Evolutionary conservation across 2,113 vertebrate genomes (phyloP), one percentile per base, ranked within the genome.

Genomic region (Agelaius phoeniceus): DNA sequence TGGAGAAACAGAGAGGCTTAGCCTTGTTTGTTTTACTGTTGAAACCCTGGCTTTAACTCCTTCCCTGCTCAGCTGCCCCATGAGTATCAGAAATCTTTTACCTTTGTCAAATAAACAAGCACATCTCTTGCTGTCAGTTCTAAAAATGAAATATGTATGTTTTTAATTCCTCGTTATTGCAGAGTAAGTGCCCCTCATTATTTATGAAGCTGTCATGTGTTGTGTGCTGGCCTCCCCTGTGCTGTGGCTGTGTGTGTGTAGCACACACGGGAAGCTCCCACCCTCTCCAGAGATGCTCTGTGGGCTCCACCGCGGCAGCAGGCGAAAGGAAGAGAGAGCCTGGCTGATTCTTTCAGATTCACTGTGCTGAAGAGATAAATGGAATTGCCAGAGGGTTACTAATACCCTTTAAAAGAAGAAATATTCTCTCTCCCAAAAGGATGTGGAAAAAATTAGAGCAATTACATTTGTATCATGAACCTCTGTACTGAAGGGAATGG

Each of bases 301-400:
- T 30, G 89, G 74, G 62, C 52, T 89, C 78, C 0, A 0, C 3
- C 0, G 63, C n/a, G 54, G 65, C 39, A 17, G 75, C 5, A 41
- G 72, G 84, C 82, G 75, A 89, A 63, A 83, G 79, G 61, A 69
- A 66, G 74, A 90, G 76, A 0, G 2, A 94, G 76, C 28, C 27
- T 2, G 11, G 61, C 72, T 92, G 78, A 66, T 86, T n/a, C 88
- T 51, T 87, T 90, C 83, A 85, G 82, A 95, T 90, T 89, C 83
- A 51, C 85, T 87, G 92, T 81, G 83, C 96, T 84, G 85, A 86
- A 87, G 85, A 97, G 96, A 97, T 96, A 96, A 97, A 97, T 97
- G 91, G 85, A 96, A 95, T 97, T 96, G 96, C 97, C 96, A 97
- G 97, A 97, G 96, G 97, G 96, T 95, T 97, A 94, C 94, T 97